Base-by-base conservation (phyloP, 2,888 invertebrate genomes). In the Drosophila sordidula region DNA sequence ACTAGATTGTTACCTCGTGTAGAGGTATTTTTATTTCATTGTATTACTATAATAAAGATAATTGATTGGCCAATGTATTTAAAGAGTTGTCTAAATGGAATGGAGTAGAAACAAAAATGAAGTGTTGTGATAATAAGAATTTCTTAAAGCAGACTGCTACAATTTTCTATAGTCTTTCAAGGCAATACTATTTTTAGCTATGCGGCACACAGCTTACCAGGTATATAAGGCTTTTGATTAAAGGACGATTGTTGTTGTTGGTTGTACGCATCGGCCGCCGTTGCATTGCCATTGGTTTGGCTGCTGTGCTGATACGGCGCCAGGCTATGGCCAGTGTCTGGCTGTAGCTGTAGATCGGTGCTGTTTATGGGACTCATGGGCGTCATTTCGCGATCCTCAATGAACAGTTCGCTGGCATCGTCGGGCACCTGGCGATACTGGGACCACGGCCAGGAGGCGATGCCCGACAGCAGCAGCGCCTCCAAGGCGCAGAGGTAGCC, bases 401-500 rank as follows among this genome's bases (percentile, higher is more conserved):
- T 92, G 74, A 93, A 93, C 89, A 93, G 91, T 81, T 93, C 93
- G 91, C 94, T 94, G 66, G 94, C 94, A 90, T 95, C 95, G 90
- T 95, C 94, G 77, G 93, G 94, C 65, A 95, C 94, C 65, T 94
- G 94, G 75, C 94, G 93, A 89, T 94, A 95, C 80, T 93, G 93
- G n/a, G 91, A 82, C 80, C 93, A 93, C 77, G 93, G 93, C 91
- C 93, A 94, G 80, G 93, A 93, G 81, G 94, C 94, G 80, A 94
- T 93, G 79, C 94, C 92, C 77, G 94, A 93, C 78, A 95, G 90
- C 73, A 94, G 90, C 75, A 94, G 91, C 52, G 94, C 94, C 92
- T 95, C 94, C 89, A 94, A 86, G 79, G 94, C 94, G 91, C 95
- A 95, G 66, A 94, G 89, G 89, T 94, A 95, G 76, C 95, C 95